Percentiles rank a stretch among this genome's conserved stretches.
Evolutionary conservation across 2,113 vertebrate genomes (phyloP).

Genomic region (Silurus asotus): DNA sequence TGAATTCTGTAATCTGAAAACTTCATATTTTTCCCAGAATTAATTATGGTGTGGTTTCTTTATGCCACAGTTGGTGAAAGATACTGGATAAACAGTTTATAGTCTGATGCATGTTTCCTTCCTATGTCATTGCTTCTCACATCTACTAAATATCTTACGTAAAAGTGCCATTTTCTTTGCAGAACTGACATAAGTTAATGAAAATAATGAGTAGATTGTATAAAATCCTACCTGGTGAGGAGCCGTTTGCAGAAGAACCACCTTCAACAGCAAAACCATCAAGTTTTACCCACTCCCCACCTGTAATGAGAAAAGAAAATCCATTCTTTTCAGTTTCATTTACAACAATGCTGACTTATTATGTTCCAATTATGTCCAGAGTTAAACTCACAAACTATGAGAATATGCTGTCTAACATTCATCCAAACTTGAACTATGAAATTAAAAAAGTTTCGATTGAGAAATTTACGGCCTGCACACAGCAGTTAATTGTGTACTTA

Average conservation of each 20-base stretch:
- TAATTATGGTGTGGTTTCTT: not conserved
- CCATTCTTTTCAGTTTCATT: not conserved
- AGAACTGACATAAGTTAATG: not conserved
- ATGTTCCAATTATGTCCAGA: not conserved
- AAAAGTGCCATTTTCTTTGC: not conserved
- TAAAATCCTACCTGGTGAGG: constrained; percentile 67
- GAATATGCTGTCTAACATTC: not conserved
- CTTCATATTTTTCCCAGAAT: not conserved
- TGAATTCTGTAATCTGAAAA: not conserved
- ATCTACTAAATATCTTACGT: not conserved
- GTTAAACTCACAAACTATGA: not conserved
- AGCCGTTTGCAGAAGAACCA: constrained; percentile 68
- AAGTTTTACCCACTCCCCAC: constrained; percentile 74
- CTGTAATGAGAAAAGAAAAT: constrained; percentile 56
- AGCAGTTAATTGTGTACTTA: constrained; percentile 25
- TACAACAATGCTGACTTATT: not conserved
- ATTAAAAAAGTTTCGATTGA: constrained; percentile 10
- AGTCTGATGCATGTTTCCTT: not conserved
- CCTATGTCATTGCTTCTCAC: not conserved
- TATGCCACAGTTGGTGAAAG: not conserved
- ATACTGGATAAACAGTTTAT: not conserved
- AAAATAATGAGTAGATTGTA: not conserved
- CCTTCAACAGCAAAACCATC: constrained; percentile 76
- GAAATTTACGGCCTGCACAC: constrained; percentile 13
- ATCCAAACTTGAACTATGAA: not conserved